Percentiles rank a stretch among this genome's conserved stretches.
Conservation (phyloP, 2,797 vertebrate genomes). For the Syncerus caffer region DNA sequence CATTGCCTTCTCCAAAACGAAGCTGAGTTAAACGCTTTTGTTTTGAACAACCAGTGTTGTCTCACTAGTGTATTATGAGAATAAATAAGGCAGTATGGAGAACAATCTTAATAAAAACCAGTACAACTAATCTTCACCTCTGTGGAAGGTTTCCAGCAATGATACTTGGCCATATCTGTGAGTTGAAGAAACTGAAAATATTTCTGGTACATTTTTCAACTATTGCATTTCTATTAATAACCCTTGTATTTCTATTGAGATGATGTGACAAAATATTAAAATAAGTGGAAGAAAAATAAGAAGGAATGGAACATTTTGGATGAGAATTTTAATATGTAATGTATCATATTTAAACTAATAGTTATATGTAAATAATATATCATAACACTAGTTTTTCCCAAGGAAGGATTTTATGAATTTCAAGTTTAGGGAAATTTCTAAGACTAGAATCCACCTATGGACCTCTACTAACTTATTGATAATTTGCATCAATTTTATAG, state of each 20-base stretch:
- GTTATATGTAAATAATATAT: background rate
- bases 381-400: background rate
- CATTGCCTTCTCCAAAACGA: background rate
- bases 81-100: background rate
- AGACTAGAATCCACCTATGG: background rate
- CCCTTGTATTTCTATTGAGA: background rate
- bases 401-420: background rate
- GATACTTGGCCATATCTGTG: background rate
- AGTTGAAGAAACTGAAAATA: background rate
- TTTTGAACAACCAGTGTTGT: background rate
- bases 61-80: background rate
- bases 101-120: constrained; percentile 1
- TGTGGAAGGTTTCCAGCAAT: background rate
- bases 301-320: background rate
- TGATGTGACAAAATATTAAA: background rate
- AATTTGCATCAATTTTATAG: background rate
- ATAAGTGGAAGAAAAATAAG: background rate
- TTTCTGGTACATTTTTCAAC: background rate
- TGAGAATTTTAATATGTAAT: background rate
- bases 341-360: background rate
- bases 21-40: constrained; percentile 3
- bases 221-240: background rate
- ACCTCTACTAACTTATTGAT: background rate
- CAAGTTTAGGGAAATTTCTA: background rate
- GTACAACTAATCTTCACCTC: background rate